Evolutionary conservation across 2,797 vertebrate species (phyloP).

Genomic region (Ibycter americanus): DNA sequence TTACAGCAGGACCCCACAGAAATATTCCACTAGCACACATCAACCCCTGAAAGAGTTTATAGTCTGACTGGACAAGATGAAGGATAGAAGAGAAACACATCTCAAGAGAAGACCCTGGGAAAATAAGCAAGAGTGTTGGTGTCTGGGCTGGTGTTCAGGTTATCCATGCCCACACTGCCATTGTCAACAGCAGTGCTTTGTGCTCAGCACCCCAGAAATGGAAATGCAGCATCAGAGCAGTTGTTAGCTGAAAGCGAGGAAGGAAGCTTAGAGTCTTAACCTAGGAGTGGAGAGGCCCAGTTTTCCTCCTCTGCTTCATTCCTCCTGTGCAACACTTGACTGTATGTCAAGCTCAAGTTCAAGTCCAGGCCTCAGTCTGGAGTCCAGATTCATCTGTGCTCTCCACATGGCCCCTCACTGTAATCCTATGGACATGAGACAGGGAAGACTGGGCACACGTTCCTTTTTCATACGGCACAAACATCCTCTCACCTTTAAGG

Average conservation of each 20-base stretch:
- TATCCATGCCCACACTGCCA: neutral
- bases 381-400: neutral
- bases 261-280: neutral
- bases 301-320: neutral
- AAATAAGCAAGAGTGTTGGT: neutral
- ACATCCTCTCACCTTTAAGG: neutral
- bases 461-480: neutral
- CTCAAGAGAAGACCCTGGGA: neutral
- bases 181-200: neutral
- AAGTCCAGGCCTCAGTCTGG: neutral
- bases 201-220: neutral
- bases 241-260: neutral
- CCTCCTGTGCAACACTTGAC: neutral
- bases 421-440: neutral
- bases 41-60: neutral
- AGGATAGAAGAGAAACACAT: neutral
- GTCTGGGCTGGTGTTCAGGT: neutral
- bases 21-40: neutral
- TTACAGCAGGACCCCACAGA: neutral
- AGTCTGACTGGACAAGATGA: neutral
- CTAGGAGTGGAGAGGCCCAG: neutral
- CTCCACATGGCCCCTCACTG: too few species aligned
- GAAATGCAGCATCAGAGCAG: neutral
- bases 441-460: neutral
- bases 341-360: neutral